phyloP scores from a whole-genome alignment of 2,888 invertebrate species.

The Panopea generosa region DNA sequence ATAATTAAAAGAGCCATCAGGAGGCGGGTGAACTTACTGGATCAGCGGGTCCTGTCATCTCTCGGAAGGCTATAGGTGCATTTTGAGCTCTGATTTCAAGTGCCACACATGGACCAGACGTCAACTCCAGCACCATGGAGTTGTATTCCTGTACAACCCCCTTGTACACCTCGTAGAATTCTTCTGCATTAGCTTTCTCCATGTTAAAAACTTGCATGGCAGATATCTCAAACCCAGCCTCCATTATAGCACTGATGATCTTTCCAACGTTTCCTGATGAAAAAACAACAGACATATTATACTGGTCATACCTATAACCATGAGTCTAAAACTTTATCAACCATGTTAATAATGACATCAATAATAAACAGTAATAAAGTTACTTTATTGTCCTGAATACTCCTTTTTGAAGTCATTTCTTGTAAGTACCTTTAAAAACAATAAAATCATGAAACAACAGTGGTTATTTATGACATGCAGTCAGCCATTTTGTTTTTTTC shows the following conservation, averaged over 20 bases:
- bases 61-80: slow-evolving; percentile 89
- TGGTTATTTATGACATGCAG: too few relatives aligned
- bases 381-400: too few relatives aligned
- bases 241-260: slow-evolving; percentile 90
- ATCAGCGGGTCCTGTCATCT: slow-evolving; percentile 94
- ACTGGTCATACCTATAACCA: too few relatives aligned
- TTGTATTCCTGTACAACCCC: slow-evolving; percentile 88
- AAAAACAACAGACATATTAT: neutral
- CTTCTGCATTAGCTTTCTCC: slow-evolving; percentile 93
- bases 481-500: too few relatives aligned
- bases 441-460: too few relatives aligned
- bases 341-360: too few relatives aligned
- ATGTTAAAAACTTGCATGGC: slow-evolving; percentile 91
- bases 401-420: too few relatives aligned
- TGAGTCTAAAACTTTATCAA: too few relatives aligned
- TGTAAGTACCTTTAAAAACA: too few relatives aligned
- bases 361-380: too few relatives aligned
- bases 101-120: slow-evolving; percentile 94
- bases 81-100: slow-evolving; percentile 89
- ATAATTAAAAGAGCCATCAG: too few relatives aligned
- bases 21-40: too few relatives aligned
- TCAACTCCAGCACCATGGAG: slow-evolving; percentile 92
- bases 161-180: slow-evolving; percentile 97
- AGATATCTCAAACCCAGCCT: slow-evolving; percentile 92
- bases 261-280: slow-evolving; percentile 87